Percentiles rank a stretch among this genome's conserved stretches.
Conservation (phyloP, 1,140 invertebrate genomes). For the Eueides isabella region DNA sequence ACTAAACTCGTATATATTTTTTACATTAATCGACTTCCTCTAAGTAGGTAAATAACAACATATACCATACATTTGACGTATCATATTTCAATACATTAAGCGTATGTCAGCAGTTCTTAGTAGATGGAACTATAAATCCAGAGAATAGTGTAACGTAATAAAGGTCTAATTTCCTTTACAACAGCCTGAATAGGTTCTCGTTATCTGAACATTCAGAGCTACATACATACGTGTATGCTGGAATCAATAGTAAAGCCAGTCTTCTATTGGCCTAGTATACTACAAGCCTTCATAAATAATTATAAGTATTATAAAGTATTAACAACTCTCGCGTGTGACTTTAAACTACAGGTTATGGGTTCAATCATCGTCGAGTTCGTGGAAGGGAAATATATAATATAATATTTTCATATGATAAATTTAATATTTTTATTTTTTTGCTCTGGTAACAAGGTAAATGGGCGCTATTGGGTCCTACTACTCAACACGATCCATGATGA, state of each 20-base stretch:
- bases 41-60: too few relatives aligned
- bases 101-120: background rate
- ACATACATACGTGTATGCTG: background rate
- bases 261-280: background rate
- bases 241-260: background rate
- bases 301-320: background rate
- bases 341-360: too few relatives aligned
- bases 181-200: background rate
- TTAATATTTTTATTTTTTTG: too few relatives aligned
- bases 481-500: too few relatives aligned
- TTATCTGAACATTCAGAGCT: conserved; percentile 6
- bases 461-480: too few relatives aligned
- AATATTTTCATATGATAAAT: too few relatives aligned
- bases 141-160: conserved; percentile 8
- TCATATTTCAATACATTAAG: background rate
- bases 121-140: background rate
- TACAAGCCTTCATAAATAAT: background rate
- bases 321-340: too few relatives aligned
- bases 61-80: background rate
- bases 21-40: too few relatives aligned
- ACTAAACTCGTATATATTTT: too few relatives aligned
- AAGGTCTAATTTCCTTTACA: conserved; percentile 6
- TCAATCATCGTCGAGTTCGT: too few relatives aligned
- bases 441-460: too few relatives aligned
- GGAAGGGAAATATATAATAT: too few relatives aligned